phyloP scores from a whole-genome alignment of 2,888 invertebrate species.

The Chymomyza fuscimana region DNA sequence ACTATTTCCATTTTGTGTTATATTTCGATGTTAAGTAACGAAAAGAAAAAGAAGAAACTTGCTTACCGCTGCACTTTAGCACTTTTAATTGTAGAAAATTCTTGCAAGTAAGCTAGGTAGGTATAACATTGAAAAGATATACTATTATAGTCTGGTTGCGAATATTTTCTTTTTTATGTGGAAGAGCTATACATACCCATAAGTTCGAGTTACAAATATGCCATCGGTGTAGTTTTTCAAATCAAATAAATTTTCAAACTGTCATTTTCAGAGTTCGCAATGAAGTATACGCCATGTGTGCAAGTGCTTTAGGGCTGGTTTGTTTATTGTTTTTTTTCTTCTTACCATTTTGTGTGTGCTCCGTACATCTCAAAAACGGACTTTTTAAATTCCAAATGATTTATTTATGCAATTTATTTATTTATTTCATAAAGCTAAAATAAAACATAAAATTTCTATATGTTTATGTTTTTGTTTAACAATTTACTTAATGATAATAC shows the following conservation, averaged over 20 bases:
- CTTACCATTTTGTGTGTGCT: not conserved
- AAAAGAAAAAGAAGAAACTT: not conserved
- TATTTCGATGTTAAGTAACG: not conserved
- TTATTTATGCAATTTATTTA: not conserved
- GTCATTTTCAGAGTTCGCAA: not conserved
- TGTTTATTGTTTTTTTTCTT: not conserved
- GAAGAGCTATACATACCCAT: too few relatives aligned
- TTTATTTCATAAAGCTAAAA: not conserved
- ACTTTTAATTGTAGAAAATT: not conserved
- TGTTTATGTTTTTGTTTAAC: not conserved
- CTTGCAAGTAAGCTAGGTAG: not conserved
- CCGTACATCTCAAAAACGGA: not conserved
- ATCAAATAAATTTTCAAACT: conserved; percentile 9
- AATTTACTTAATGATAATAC: not conserved
- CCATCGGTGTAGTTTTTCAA: not conserved
- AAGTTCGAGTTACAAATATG: not conserved
- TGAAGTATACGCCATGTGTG: conserved; percentile 1
- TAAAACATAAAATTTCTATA: not conserved
- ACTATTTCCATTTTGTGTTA: conserved; percentile 2
- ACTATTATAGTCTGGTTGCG: too few relatives aligned
- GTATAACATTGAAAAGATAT: too few relatives aligned
- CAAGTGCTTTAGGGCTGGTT: not conserved
- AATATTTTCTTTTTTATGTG: too few relatives aligned
- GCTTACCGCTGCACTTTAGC: not conserved
- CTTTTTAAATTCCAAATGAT: not conserved